Evolutionary conservation across 2,113 vertebrate species (phyloP), one percentile per base, ranked within the genome.

Genomic region (Regulus satrapa): DNA sequence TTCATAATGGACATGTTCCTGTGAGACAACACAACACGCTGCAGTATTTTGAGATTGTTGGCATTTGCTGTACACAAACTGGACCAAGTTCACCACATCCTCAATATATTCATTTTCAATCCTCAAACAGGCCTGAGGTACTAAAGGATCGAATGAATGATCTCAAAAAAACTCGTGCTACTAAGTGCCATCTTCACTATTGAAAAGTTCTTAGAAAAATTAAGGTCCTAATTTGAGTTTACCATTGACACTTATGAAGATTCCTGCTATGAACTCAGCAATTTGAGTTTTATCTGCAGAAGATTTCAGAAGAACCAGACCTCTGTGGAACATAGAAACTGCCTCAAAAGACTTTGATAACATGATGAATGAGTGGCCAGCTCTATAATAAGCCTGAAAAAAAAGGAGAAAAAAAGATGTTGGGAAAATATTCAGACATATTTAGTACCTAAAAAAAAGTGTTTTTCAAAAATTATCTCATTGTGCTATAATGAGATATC

Each of bases 301-400:
- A 54, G 15, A 29, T 32, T 51, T 87, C 38, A 98, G 89, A 36
- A 97, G 89, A 26, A 18, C 3, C 68, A 98, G 95, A 43, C 98
- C 98, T 48, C 74, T 87, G 40, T 92, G 94, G 93, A 98, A 98
- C 74, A 96, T 94, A 31, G 11, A 55, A 82, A 97, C 87, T 0
- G 98, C 98, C 48, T 94, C 80, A 3, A 48, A 38, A 63, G 83
- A 26, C 14, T 96, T 17, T 21, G 82, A 67, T 56, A 98, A 72
- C 76, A 89, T 92, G 66, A 98, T 79, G 68, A 97, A 56, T 15
- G 98, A 97, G 19, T 97, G 93, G 17, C 98, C 98, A 63, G 97
- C 97, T 82, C 98, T 97, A 31, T 98, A 98, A 89, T 98, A 98
- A 14, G 97, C 98, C 98, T 98, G 72, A 13, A 45, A 40, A 41